Conservation (phyloP, 1,140 invertebrate species). For the Sesamia nonagrioides region DNA sequence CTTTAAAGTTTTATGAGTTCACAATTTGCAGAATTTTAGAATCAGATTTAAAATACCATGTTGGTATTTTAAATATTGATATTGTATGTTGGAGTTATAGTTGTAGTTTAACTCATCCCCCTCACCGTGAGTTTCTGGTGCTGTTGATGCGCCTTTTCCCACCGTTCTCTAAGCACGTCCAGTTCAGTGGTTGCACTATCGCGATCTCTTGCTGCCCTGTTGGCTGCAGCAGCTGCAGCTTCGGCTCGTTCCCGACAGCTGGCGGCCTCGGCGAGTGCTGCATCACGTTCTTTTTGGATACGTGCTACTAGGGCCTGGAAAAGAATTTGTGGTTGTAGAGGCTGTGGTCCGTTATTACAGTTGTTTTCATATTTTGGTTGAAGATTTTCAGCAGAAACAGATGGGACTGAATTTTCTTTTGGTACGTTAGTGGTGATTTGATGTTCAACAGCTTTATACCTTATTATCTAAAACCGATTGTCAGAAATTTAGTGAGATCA, state of each 20-base stretch:
- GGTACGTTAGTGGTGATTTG: too few species aligned
- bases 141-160: constrained; percentile 94
- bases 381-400: too few species aligned
- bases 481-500: too few species aligned
- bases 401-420: too few species aligned
- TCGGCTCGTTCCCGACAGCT: constrained; percentile 94
- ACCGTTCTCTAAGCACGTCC: constrained; percentile 94
- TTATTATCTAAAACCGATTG: too few species aligned
- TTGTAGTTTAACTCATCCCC: not conserved
- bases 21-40: too few species aligned
- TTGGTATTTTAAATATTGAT: too few species aligned
- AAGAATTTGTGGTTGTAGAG: not conserved
- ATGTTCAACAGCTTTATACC: too few species aligned
- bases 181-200: constrained; percentile 95
- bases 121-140: constrained; percentile 94
- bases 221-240: constrained; percentile 92
- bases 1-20: too few species aligned
- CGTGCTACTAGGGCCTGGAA: constrained; percentile 89
- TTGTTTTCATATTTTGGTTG: not conserved
- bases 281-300: constrained; percentile 95
- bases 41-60: too few species aligned
- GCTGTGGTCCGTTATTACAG: not conserved
- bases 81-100: too few species aligned
- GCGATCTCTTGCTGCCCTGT: constrained; percentile 94
- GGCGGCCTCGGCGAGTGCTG: constrained; percentile 93